These are phyloP conservation scores for Ceratina japonica DNA, from an alignment of 1,140 invertebrate species.

Conservation along the genomic window DNA sequence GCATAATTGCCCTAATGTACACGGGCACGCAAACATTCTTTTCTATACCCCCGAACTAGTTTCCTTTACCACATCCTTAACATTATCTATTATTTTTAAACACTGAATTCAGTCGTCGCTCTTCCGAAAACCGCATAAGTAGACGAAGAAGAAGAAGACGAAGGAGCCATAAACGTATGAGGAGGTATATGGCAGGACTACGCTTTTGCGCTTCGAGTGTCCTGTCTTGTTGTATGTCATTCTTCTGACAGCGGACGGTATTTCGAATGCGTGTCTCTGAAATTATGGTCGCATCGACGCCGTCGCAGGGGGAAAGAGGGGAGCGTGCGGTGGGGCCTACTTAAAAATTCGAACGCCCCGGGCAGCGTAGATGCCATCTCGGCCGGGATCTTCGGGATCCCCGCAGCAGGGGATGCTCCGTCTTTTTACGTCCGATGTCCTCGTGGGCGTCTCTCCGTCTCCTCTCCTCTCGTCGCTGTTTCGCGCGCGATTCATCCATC, in stretches of 20 bases:
- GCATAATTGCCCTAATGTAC: neutral
- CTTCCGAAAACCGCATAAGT: slow-evolving; percentile 10
- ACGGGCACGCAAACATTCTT: neutral
- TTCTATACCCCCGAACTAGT: too few species aligned
- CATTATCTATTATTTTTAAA: too few species aligned
- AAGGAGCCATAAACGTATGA: neutral
- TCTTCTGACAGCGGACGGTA: slow-evolving; percentile 49
- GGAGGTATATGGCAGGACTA: neutral
- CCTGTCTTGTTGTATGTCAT: slow-evolving; percentile 46
- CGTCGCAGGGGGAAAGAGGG: slow-evolving; percentile 31
- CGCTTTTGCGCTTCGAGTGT: slow-evolving; percentile 35
- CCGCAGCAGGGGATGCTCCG: slow-evolving; percentile 47
- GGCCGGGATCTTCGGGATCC: slow-evolving; percentile 8
- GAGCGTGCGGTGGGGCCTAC: slow-evolving; percentile 27
- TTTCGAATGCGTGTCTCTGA: slow-evolving; percentile 41
- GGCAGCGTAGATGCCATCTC: slow-evolving; percentile 53
- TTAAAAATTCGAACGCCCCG: slow-evolving; percentile 52
- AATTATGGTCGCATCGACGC: slow-evolving; percentile 56
- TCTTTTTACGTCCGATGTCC: slow-evolving; percentile 41
- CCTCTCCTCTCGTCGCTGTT: neutral
- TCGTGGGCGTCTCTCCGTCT: neutral
- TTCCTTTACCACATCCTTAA: neutral
- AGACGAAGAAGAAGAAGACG: slow-evolving; percentile 4
- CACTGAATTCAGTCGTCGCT: neutral
- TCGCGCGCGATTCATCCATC: slow-evolving; percentile 44